Conservation (phyloP, 2,113 vertebrate genomes). For the Eleginops maclovinus region DNA sequence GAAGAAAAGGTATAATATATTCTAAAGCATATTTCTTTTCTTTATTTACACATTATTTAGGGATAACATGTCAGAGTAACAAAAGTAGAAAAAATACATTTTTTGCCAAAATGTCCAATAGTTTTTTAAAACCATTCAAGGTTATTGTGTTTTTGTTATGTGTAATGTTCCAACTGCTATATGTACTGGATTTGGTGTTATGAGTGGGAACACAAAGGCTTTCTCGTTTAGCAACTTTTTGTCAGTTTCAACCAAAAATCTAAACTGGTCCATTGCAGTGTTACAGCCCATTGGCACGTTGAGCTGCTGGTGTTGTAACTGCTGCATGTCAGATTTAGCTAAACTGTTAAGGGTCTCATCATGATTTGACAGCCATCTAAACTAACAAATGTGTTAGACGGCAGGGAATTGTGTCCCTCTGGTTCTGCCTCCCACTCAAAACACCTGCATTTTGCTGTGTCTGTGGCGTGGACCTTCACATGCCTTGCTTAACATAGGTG, state of each 20-base stretch:
- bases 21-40: slow-evolving; percentile 78
- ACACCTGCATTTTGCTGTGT: slow-evolving; percentile 44
- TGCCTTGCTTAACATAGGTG: slow-evolving; percentile 61
- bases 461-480: slow-evolving; percentile 34
- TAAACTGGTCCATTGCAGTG: slow-evolving; percentile 5
- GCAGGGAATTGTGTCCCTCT: slow-evolving; percentile 6
- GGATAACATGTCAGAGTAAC: slow-evolving; percentile 69
- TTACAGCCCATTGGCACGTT: slow-evolving; percentile 13
- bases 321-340: slow-evolving; percentile 1
- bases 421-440: slow-evolving; percentile 54
- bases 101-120: slow-evolving; percentile 79
- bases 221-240: slow-evolving; percentile 43
- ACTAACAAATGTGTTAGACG: slow-evolving; percentile 11
- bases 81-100: slow-evolving; percentile 54
- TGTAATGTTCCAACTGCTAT: slow-evolving; percentile 54
- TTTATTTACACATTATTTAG: slow-evolving; percentile 77
- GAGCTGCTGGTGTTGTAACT: slow-evolving; percentile 24
- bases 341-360: slow-evolving; percentile 16
- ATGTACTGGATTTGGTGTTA: slow-evolving; percentile 60
- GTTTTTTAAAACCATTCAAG: slow-evolving; percentile 62
- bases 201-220: slow-evolving; percentile 55
- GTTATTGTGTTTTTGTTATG: slow-evolving; percentile 56
- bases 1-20: slow-evolving; percentile 88
- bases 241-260: slow-evolving; percentile 26
- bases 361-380: slow-evolving; percentile 28